A percentile compares a stretch with the other conserved stretches of the same genome.
phyloP scores from a whole-genome alignment of 2,888 invertebrate genomes.

The Villa cingulata region DNA sequence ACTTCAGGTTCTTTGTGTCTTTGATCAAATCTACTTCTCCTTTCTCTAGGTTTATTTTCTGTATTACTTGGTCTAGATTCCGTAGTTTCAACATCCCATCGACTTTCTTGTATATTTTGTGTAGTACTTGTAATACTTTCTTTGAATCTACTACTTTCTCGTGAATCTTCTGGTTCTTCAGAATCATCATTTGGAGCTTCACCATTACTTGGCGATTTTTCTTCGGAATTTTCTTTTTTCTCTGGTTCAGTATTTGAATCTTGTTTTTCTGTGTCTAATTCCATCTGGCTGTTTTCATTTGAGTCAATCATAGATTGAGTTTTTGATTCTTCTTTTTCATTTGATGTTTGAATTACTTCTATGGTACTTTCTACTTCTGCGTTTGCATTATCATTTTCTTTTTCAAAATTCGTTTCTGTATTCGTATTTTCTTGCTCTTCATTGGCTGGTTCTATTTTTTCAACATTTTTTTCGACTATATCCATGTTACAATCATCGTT shows the following conservation, averaged over 20 bases:
- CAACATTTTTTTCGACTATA: background rate
- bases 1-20: background rate
- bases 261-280: background rate
- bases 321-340: background rate
- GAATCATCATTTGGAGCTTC: slow-evolving; percentile 4
- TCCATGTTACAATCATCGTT: background rate
- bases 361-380: no score
- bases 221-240: background rate
- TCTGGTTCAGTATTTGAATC: background rate
- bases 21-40: slow-evolving; percentile 4
- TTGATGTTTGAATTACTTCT: background rate
- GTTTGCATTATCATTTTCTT: no score
- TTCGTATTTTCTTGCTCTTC: background rate
- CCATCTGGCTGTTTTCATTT: background rate
- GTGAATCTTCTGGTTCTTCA: background rate
- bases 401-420: no score
- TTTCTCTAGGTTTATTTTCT: slow-evolving; percentile 3
- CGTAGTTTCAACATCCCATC: background rate
- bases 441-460: background rate
- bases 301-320: background rate
- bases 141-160: background rate
- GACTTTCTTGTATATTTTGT: background rate
- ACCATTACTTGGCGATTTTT: slow-evolving; percentile 2
- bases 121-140: background rate
- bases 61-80: slow-evolving; percentile 7